Percentiles rank a stretch among this genome's conserved stretches.
These are phyloP conservation scores for Homarus americanus DNA, from an alignment of 1,140 invertebrate genomes.

Conservation along the genomic window DNA sequence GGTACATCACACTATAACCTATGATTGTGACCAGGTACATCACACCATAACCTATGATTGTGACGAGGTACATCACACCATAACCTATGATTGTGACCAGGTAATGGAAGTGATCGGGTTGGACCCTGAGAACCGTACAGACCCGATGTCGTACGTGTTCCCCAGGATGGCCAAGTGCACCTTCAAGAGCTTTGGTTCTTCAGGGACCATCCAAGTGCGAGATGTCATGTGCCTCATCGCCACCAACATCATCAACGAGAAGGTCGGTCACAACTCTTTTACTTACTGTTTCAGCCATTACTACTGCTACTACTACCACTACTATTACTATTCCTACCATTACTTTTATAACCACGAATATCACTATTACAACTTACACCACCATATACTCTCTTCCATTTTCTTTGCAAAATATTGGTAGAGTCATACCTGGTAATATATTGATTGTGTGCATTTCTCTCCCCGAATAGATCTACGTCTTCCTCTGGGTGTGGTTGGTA, in stretches of 20 bases:
- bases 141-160: constrained; percentile 85
- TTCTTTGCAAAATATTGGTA: too few relatives aligned
- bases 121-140: constrained; percentile 84
- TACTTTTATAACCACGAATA: background rate
- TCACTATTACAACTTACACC: background rate
- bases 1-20: too few relatives aligned
- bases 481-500: constrained; percentile 61
- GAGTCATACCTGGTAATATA: too few relatives aligned
- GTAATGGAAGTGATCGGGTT: constrained; percentile 94
- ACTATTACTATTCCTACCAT: too few relatives aligned
- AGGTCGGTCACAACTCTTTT: constrained; percentile 79
- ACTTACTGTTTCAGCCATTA: background rate
- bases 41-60: too few relatives aligned
- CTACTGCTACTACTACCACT: too few relatives aligned
- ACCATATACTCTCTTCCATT: too few relatives aligned
- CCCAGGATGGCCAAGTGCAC: constrained; percentile 94
- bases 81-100: too few relatives aligned
- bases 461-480: constrained; percentile 40
- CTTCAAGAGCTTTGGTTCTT: constrained; percentile 86
- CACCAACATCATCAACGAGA: constrained; percentile 80
- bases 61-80: too few relatives aligned
- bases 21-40: too few relatives aligned
- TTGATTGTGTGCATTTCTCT: too few relatives aligned
- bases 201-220: constrained; percentile 77
- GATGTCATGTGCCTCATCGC: constrained; percentile 80